A percentile compares a stretch with the other conserved stretches of the same genome.
Evolutionary conservation across 1,140 invertebrate species (phyloP).

Genomic region (Thrips palmi): DNA sequence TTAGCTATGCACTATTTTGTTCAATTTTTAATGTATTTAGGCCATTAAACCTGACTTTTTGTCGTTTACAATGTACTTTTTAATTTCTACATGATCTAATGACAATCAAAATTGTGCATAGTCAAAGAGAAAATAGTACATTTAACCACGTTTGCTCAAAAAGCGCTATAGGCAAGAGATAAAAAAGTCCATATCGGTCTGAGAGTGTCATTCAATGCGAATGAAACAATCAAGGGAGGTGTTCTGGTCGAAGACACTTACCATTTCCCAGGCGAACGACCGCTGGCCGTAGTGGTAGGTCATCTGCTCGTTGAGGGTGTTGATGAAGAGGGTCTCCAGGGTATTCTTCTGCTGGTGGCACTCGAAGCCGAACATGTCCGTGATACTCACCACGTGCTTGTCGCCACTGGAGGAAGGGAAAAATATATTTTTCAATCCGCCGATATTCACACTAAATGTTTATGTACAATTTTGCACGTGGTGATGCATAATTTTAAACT

Average conservation of each 20-base stretch:
- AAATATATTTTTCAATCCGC: conserved; percentile 8
- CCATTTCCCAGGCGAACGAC: conserved; percentile 74
- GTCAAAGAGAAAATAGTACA: too few species aligned
- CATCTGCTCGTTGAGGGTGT: conserved; percentile 74
- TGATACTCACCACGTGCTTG: conserved; percentile 52
- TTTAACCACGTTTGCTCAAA: conserved; percentile 2
- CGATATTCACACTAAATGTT: not conserved
- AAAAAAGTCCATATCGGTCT: too few species aligned
- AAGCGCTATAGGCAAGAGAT: too few species aligned
- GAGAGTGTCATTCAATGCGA: not conserved
- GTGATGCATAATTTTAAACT: too few species aligned
- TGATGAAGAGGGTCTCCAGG: conserved; percentile 72
- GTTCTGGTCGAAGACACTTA: conserved; percentile 22
- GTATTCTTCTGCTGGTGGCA: conserved; percentile 72
- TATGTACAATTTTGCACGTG: too few species aligned
- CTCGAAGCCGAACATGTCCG: conserved; percentile 84
- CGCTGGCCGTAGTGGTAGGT: conserved; percentile 77
- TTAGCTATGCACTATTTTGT: too few species aligned
- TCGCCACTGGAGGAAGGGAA: conserved; percentile 47
- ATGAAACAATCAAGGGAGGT: not conserved
- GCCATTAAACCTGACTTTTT: too few species aligned
- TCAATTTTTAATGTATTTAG: too few species aligned
- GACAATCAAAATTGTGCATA: too few species aligned
- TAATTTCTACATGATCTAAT: too few species aligned
- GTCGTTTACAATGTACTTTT: too few species aligned